Base-by-base conservation (phyloP, 37 sponge, comb jelly and placozoan species). In the Chondrilla cf. caribensis region DNA sequence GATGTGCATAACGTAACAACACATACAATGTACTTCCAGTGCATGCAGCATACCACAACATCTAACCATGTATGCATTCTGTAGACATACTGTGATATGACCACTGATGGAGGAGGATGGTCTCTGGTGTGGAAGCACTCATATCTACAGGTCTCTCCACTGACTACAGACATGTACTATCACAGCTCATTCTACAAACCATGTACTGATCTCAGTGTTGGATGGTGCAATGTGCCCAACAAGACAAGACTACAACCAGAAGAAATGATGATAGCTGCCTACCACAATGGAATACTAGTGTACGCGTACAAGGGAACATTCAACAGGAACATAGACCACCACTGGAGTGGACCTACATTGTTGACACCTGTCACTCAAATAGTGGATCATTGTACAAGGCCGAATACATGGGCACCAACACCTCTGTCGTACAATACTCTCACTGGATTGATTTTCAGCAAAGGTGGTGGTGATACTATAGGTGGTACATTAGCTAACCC, bases 41-140 rank as follows among this genome's bases (percentile, higher is more conserved):
- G n/a, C n/a, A n/a, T n/a, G n/a, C n/a, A n/a, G n/a, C n/a, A n/a
- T n/a, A n/a, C n/a, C n/a, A n/a, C n/a, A n/a, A n/a, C n/a, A n/a
- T n/a, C n/a, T n/a, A n/a, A n/a, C n/a, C n/a, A n/a, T n/a, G n/a
- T n/a, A n/a, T n/a, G n/a, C n/a, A n/a, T n/a, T n/a, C n/a, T n/a
- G n/a, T n/a, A 80, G 81, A 24, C 33, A 8, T 60, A 80, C 40
- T 80, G 81, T 80, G 81, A 80, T 42, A 62, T 80, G 62, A 58
- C 24, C n/a, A 62, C 42, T 32, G 42, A 80, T 80, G 64, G 65
- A 35, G 81, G 81, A 80, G 81, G 81, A 60, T 80, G 81, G 81
- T 39, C 62, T 60, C 42, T 80, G 41, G 81, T 80, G 5, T 80
- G 81, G 81, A 58, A 80, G 33, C 81, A 80, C 65, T 59, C 62